phyloP scores from a whole-genome alignment of 92 coral and sea anemone genomes.

The Phenganax subtilis region DNA sequence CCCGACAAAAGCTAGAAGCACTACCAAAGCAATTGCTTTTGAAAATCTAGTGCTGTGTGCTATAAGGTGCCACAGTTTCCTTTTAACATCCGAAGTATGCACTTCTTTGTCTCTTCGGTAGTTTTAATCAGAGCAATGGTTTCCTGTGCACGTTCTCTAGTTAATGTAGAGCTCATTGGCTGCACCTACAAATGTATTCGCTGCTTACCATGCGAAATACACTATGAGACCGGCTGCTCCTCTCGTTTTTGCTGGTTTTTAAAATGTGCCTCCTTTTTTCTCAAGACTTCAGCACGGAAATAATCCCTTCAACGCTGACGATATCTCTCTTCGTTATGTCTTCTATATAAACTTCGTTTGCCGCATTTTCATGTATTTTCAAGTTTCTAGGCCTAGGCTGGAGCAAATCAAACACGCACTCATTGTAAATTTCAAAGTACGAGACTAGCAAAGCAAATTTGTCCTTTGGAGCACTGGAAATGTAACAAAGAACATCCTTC shows the following conservation, averaged over 20 bases:
- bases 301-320: slow-evolving; percentile 50
- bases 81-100: too few relatives aligned
- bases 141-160: too few relatives aligned
- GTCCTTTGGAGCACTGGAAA: slow-evolving; percentile 56
- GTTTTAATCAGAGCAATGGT: too few relatives aligned
- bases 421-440: slow-evolving; percentile 89
- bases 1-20: too few relatives aligned
- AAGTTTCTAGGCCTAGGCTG: slow-evolving; percentile 67
- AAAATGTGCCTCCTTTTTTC: slow-evolving; percentile 90
- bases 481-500: slow-evolving; percentile 67
- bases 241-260: slow-evolving; percentile 84
- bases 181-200: neutral
- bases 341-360: slow-evolving; percentile 55
- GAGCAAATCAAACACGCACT: slow-evolving; percentile 77
- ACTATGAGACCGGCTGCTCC: slow-evolving; percentile 81
- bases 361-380: slow-evolving; percentile 66
- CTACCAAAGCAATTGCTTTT: too few relatives aligned
- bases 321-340: slow-evolving; percentile 67
- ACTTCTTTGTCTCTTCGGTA: too few relatives aligned
- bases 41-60: too few relatives aligned
- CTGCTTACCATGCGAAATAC: slow-evolving; percentile 77
- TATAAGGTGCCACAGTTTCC: too few relatives aligned
- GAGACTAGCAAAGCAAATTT: slow-evolving; percentile 70
- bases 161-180: too few relatives aligned
- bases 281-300: slow-evolving; percentile 65